Conservation (phyloP, 2,888 invertebrate species). For the Drosophila quasianomalipes region DNA sequence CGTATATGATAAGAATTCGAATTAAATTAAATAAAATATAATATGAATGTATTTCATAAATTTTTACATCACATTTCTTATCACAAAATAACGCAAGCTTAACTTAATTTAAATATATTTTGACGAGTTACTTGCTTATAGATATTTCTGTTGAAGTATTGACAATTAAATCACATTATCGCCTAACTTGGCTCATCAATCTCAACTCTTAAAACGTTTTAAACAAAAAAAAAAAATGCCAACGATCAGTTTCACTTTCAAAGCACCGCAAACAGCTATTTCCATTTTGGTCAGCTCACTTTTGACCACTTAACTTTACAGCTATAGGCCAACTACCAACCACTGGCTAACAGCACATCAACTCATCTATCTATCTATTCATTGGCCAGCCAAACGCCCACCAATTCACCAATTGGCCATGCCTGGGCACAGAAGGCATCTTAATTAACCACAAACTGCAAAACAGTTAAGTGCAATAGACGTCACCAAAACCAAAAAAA, state of each 20-base stretch:
- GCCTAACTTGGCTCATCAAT: slow-evolving; percentile 15
- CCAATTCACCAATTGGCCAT: slow-evolving; percentile 49
- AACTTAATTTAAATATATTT: neutral
- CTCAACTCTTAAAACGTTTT: neutral
- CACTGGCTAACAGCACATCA: slow-evolving; percentile 15
- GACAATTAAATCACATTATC: slow-evolving; percentile 8
- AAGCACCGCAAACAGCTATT: slow-evolving; percentile 47
- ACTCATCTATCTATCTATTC: slow-evolving; percentile 6
- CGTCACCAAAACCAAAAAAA: slow-evolving; percentile 46
- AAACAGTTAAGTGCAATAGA: slow-evolving; percentile 67
- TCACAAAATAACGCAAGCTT: neutral
- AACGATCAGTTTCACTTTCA: slow-evolving; percentile 60
- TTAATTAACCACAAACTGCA: slow-evolving; percentile 73
- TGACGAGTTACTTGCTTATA: neutral
- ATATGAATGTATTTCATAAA: neutral
- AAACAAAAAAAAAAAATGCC: slow-evolving; percentile 2
- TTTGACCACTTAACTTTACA: slow-evolving; percentile 48
- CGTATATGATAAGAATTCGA: neutral
- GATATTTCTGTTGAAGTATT: neutral
- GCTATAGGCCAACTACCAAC: slow-evolving; percentile 10
- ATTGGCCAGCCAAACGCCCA: slow-evolving; percentile 27
- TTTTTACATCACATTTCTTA: neutral
- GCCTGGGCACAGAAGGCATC: slow-evolving; percentile 68
- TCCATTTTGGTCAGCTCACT: slow-evolving; percentile 24
- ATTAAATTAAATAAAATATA: neutral